Percentiles rank a stretch among this genome's conserved stretches.
phyloP scores from a whole-genome alignment of 1,140 invertebrate species.

The Atta texana region DNA sequence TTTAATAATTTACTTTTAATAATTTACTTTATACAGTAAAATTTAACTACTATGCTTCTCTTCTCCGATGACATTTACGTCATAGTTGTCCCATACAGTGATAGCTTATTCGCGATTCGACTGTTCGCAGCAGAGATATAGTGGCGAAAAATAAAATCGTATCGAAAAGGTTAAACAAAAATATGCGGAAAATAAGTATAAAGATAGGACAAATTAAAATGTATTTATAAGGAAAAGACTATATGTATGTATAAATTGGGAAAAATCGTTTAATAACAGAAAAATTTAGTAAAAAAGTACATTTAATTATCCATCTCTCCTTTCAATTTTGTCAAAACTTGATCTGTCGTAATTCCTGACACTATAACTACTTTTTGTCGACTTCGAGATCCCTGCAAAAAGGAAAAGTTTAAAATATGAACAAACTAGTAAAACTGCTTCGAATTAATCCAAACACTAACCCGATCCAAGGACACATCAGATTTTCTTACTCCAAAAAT shows the following conservation, averaged over 20 bases:
- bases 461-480: constrained; percentile 89
- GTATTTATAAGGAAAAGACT: not conserved
- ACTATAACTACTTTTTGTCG: constrained; percentile 85
- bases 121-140: no score
- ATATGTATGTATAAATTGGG: not conserved
- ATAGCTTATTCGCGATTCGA: no score
- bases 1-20: no score
- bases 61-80: no score
- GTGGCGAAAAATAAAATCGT: no score
- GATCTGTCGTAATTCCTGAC: constrained; percentile 80
- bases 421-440: not conserved
- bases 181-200: not conserved
- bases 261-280: not conserved
- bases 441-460: constrained; percentile 78
- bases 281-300: not conserved
- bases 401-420: constrained; percentile 47
- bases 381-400: constrained; percentile 85
- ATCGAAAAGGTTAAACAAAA: not conserved
- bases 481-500: constrained; percentile 90
- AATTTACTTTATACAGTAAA: no score
- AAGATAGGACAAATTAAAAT: not conserved
- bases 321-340: constrained; percentile 81
- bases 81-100: no score
- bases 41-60: no score
- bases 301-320: constrained; percentile 76